phyloP scores from a whole-genome alignment of 1,140 invertebrate species.

The Aphaenogaster floridana region DNA sequence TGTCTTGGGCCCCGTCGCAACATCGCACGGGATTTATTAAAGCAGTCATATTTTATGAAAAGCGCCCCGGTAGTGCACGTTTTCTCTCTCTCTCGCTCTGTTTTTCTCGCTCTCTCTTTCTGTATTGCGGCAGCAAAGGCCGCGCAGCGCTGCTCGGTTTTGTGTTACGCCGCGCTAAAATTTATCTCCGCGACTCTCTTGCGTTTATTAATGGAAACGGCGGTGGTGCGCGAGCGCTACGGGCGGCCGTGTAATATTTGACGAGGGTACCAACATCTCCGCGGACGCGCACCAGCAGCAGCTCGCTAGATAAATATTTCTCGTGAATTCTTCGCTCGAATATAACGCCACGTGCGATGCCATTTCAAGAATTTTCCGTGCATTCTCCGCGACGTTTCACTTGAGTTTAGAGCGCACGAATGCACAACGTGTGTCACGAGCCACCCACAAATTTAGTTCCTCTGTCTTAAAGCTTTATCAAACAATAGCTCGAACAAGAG shows the following conservation, averaged over 20 bases:
- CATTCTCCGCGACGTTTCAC: constrained; percentile 34
- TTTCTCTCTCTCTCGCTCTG: not conserved
- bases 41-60: constrained; percentile 64
- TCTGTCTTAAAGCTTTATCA: not conserved
- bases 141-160: constrained; percentile 44
- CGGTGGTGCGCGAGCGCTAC: constrained; percentile 30
- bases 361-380: constrained; percentile 39
- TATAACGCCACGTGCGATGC: constrained; percentile 41
- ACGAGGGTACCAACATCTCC: constrained; percentile 48
- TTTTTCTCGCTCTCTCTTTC: not conserved
- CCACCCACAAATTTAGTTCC: constrained; percentile 18
- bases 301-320: constrained; percentile 50
- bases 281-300: not conserved
- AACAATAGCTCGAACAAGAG: not conserved
- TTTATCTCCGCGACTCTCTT: constrained; percentile 59
- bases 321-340: constrained; percentile 48
- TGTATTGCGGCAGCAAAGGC: constrained; percentile 38
- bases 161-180: constrained; percentile 61
- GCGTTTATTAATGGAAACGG: constrained; percentile 63
- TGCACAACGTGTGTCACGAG: not conserved
- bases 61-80: not conserved
- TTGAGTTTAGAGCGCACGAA: constrained; percentile 5
- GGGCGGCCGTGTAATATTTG: constrained; percentile 57
- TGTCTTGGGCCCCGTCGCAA: constrained; percentile 36
- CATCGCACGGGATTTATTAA: constrained; percentile 58